Evolutionary conservation across 1,140 invertebrate genomes (phyloP).

Genomic region (Trinorchestia longiramus): DNA sequence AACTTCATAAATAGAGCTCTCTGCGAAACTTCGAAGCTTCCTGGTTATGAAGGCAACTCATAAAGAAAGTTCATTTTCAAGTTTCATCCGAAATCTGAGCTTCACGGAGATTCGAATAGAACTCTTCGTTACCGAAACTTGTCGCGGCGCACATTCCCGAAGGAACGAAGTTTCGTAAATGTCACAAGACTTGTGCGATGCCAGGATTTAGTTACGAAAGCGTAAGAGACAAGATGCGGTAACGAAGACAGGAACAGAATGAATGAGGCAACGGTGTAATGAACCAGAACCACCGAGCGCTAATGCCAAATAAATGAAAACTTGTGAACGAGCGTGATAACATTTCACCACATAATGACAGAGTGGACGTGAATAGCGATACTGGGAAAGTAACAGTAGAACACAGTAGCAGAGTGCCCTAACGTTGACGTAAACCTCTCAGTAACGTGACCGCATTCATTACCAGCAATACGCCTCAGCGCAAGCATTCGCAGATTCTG

Average conservation of each 20-base stretch:
- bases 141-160: background rate
- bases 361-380: background rate
- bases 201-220: background rate
- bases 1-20: background rate
- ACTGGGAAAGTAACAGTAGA: background rate
- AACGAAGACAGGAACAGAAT: background rate
- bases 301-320: background rate
- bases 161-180: background rate
- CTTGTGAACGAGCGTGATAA: background rate
- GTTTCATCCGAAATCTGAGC: background rate
- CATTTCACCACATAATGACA: background rate
- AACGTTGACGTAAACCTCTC: background rate
- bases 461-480: background rate
- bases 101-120: background rate
- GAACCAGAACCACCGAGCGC: background rate
- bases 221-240: background rate
- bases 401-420: background rate
- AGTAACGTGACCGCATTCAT: background rate
- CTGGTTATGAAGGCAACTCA: background rate
- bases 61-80: background rate
- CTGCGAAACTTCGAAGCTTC: background rate
- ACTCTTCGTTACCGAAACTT: background rate
- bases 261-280: background rate
- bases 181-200: no score
- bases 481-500: background rate